These are phyloP conservation scores for Aythya baeri DNA, from an alignment of 2,113 vertebrate species.

Conservation along the genomic window DNA sequence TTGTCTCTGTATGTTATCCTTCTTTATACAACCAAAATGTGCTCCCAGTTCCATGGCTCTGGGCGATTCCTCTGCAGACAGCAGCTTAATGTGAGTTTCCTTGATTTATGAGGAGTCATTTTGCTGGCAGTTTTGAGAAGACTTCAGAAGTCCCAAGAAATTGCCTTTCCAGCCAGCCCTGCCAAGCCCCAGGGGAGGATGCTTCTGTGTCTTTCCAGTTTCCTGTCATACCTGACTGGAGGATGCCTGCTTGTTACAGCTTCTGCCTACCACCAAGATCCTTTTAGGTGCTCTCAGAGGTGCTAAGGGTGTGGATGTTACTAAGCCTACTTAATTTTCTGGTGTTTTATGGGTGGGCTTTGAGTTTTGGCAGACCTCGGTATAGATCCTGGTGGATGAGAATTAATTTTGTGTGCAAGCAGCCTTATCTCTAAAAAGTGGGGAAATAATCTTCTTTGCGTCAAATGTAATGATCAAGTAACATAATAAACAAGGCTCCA, in stretches of 20 bases:
- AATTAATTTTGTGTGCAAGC: not conserved
- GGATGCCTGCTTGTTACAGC: not conserved
- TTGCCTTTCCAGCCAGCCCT: not conserved
- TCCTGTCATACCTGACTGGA: not conserved
- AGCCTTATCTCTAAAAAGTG: not conserved
- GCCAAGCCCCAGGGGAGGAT: not conserved
- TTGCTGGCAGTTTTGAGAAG: not conserved
- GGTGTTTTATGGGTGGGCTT: not conserved
- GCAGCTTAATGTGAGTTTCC: not conserved
- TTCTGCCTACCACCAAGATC: not conserved
- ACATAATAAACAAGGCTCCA: not conserved
- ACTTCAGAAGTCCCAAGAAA: not conserved
- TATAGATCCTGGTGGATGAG: not conserved
- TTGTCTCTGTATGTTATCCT: not conserved
- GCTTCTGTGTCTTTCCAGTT: not conserved
- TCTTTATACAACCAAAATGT: not conserved
- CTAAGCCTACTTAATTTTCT: not conserved
- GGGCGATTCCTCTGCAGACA: not conserved
- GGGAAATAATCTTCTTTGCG: not conserved
- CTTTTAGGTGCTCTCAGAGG: not conserved
- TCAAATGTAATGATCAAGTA: not conserved
- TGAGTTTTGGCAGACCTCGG: not conserved
- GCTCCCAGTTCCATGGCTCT: not conserved
- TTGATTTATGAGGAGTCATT: not conserved
- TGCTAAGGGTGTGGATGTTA: not conserved